Evolutionary conservation across 2,797 vertebrate species (phyloP).

Genomic region (Hephaestus fuliginosus): DNA sequence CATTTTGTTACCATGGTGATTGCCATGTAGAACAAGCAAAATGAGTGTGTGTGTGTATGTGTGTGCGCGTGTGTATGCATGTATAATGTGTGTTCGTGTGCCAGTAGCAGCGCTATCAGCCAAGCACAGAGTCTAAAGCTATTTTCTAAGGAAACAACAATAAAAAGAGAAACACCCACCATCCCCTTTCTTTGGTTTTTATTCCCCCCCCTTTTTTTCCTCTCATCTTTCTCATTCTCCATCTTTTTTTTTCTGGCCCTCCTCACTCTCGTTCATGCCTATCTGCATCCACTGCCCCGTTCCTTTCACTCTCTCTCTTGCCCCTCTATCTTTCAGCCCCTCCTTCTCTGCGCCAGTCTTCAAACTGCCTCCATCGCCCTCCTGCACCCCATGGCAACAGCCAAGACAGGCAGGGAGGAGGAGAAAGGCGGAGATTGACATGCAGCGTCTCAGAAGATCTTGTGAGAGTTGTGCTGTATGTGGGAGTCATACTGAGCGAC

Average conservation of each 20-base stretch:
- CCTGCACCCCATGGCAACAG: conserved; percentile 42
- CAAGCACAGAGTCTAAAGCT: conserved; percentile 75
- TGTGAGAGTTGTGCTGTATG: conserved; percentile 38
- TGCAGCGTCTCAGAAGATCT: conserved; percentile 26
- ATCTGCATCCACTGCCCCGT: conserved; percentile 38
- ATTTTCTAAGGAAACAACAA: conserved; percentile 72
- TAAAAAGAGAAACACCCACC: conserved; percentile 67
- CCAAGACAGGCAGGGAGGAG: conserved; percentile 24
- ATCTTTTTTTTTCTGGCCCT: conserved; percentile 52
- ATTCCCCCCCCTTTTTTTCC: conserved; percentile 22
- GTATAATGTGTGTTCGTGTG: conserved; percentile 70
- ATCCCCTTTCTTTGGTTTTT: conserved; percentile 51
- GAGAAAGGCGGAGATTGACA: conserved; percentile 44
- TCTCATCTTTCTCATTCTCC: conserved; percentile 61
- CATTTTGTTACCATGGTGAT: conserved; percentile 87
- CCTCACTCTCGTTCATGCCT: conserved; percentile 39
- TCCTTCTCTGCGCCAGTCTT: conserved; percentile 36
- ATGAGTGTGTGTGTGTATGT: conserved; percentile 17
- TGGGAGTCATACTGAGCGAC: conserved; percentile 17
- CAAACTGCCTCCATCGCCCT: conserved; percentile 31
- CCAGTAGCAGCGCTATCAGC: conserved; percentile 78
- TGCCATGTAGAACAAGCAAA: conserved; percentile 73
- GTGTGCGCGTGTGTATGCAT: conserved; percentile 36
- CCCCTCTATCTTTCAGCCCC: conserved; percentile 35
- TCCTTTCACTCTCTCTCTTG: background rate